Evolutionary conservation across 2,113 vertebrate genomes (phyloP), one percentile per base, ranked within the genome.

Genomic region (Sterna hirundo): DNA sequence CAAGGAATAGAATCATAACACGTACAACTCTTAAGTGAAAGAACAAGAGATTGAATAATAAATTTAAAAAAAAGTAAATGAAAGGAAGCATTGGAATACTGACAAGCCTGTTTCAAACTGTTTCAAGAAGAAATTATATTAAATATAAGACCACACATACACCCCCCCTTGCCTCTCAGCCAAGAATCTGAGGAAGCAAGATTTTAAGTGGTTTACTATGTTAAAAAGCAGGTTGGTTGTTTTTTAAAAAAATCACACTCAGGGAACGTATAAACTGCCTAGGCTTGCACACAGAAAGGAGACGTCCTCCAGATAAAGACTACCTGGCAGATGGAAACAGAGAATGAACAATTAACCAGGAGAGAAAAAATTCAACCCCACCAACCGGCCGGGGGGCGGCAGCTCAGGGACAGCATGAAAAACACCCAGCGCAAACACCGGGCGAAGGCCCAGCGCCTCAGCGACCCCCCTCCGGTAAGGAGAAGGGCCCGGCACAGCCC

Each of bases 191-290:
- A 42, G 15, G 8, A 51, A 58, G n/a, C 9, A 66, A 51, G 10
- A 38, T 57, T 47, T 60, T 16, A 30, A 68, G 36, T 11, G 16
- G 2, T 36, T 58, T 8, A 14, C 13, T 34, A 6, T 1, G 25
- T 5, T 42, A 46, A 51, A 60, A 69, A 55, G 19, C 1, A 30
- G 9, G 2, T 2, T 9, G 2, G 0, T 25, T 11, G 27, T 19
- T 54, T 65, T 47, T 10, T 1, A 30, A 66, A 51, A 22, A 49
- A 47, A 52, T 34, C 42, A 9, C 62, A 32, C 46, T 30, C 10
- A 52, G 22, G 36, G 55, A 79, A 38, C n/a, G 42, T 1, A 9
- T 0, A 58, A 25, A 85, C 52, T 11, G 9, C 26, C 26, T 1
- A 5, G 46, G 1, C 9, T 0, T 5, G n/a, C 20, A 16, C 61